Evolutionary conservation across 2,888 invertebrate genomes (phyloP).

Genomic region (Geotrupes spiniger): DNA sequence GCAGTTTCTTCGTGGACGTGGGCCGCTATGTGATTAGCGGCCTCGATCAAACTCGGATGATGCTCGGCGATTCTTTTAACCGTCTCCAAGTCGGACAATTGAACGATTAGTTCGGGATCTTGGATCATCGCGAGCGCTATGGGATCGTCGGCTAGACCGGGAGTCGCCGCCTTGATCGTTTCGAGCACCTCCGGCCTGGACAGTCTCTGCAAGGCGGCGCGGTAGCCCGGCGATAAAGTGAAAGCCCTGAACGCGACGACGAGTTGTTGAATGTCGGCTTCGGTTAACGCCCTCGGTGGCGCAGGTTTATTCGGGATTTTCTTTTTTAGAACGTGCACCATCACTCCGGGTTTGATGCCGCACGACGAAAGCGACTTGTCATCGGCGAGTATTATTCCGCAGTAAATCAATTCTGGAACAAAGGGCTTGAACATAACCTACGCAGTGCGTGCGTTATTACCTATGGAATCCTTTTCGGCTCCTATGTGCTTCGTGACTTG

Average conservation of each 20-base stretch:
- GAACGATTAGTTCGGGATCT: conserved; percentile 72
- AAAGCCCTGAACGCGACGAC: conserved; percentile 63
- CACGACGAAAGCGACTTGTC: conserved; percentile 59
- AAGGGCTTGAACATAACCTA: not conserved
- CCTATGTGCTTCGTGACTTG: conserved; percentile 59
- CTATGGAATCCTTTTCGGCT: conserved; percentile 57
- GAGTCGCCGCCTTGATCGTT: conserved; percentile 68
- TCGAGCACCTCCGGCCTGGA: conserved; percentile 56
- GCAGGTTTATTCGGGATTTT: conserved; percentile 45
- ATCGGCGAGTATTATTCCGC: conserved; percentile 68
- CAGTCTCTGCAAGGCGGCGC: conserved; percentile 54
- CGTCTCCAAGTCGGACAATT: conserved; percentile 65
- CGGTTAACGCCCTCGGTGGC: conserved; percentile 48
- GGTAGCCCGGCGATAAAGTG: conserved; percentile 59
- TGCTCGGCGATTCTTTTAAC: conserved; percentile 65
- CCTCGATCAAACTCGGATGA: conserved; percentile 69
- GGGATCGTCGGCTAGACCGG: conserved; percentile 68
- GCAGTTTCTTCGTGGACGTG: conserved; percentile 55
- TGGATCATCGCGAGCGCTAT: conserved; percentile 72
- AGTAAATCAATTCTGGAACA: conserved; percentile 63
- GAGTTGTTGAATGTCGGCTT: conserved; percentile 60
- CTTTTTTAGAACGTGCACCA: conserved; percentile 57
- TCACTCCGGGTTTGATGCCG: conserved; percentile 60
- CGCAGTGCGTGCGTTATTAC: conserved; percentile 43
- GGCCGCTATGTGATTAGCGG: conserved; percentile 64